Evolutionary conservation across 1,140 invertebrate species (phyloP).

Genomic region (Neodiprion pinetum): DNA sequence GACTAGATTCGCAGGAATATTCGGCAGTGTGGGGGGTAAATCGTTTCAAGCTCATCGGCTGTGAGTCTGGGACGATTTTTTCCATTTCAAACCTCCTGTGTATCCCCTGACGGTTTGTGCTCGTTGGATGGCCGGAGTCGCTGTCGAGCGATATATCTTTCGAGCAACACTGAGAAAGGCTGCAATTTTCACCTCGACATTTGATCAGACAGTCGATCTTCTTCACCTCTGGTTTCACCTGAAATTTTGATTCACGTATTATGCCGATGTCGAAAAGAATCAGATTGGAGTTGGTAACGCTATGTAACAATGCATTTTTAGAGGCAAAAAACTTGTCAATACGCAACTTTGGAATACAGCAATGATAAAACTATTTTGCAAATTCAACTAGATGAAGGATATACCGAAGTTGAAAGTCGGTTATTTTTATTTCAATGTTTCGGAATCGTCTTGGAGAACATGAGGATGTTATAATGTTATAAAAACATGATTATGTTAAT

Average conservation of each 20-base stretch:
- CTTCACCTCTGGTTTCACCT: conserved; percentile 45
- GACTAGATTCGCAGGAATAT: too few relatives aligned
- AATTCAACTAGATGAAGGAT: conserved; percentile 18
- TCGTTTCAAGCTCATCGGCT: conserved; percentile 35
- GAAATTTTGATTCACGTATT: conserved; percentile 7
- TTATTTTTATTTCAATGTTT: conserved; percentile 9
- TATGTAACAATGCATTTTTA: too few relatives aligned
- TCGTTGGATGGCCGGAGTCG: conserved; percentile 19
- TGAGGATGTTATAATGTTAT: conserved; percentile 1
- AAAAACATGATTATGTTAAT: conserved; percentile 5
- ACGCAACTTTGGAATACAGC: too few relatives aligned
- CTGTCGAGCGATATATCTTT: conserved; percentile 36
- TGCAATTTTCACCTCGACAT: conserved; percentile 50
- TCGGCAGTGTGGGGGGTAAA: conserved; percentile 23
- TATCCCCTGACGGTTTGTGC: conserved; percentile 18
- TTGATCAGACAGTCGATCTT: conserved; percentile 49
- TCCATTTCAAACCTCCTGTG: conserved; percentile 37
- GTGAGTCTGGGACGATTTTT: conserved; percentile 32
- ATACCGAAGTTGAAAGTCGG: not conserved
- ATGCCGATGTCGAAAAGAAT: too few relatives aligned
- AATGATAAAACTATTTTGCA: conserved; percentile 18
- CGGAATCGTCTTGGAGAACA: not conserved
- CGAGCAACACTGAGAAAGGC: conserved; percentile 50
- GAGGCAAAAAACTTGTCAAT: too few relatives aligned
- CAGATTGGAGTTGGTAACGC: too few relatives aligned